Percentiles rank a stretch among this genome's conserved stretches.
Evolutionary conservation across 2,797 vertebrate genomes (phyloP).

Genomic region (Sebastes matsubarae): DNA sequence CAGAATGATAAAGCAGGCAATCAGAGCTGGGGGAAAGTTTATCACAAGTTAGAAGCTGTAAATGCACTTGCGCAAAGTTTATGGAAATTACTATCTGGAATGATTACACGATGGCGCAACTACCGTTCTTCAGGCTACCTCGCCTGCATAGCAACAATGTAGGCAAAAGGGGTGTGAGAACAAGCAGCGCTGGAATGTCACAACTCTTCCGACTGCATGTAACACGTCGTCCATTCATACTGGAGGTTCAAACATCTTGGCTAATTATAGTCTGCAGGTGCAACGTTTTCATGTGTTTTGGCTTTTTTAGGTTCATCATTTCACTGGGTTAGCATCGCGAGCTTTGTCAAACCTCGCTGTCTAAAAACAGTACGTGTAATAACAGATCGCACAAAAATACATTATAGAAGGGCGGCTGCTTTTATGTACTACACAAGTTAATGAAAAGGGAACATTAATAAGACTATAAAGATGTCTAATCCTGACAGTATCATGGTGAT

Average conservation of each 20-base stretch:
- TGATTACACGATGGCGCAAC: background rate
- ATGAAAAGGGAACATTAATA: background rate
- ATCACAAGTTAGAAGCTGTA: background rate
- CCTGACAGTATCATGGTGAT: background rate
- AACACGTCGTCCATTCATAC: constrained; percentile 10
- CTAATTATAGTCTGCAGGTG: background rate
- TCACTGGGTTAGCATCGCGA: background rate
- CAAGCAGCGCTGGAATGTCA: constrained; percentile 27
- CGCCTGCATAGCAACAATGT: background rate
- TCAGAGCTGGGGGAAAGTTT: background rate
- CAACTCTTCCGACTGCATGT: background rate
- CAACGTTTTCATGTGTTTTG: background rate
- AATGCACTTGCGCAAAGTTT: background rate
- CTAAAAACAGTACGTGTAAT: background rate
- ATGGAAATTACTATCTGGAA: background rate
- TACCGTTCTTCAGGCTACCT: background rate
- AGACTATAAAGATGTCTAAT: background rate
- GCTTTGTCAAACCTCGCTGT: background rate
- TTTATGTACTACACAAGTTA: background rate
- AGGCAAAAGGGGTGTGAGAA: constrained; percentile 43
- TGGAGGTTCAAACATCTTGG: background rate
- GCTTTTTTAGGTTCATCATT: background rate
- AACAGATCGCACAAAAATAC: background rate
- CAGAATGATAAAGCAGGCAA: background rate
- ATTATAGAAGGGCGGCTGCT: background rate